Evolutionary conservation across 1,140 invertebrate species (phyloP), one percentile per base, ranked within the genome.

Genomic region (Brachystomella parvula): DNA sequence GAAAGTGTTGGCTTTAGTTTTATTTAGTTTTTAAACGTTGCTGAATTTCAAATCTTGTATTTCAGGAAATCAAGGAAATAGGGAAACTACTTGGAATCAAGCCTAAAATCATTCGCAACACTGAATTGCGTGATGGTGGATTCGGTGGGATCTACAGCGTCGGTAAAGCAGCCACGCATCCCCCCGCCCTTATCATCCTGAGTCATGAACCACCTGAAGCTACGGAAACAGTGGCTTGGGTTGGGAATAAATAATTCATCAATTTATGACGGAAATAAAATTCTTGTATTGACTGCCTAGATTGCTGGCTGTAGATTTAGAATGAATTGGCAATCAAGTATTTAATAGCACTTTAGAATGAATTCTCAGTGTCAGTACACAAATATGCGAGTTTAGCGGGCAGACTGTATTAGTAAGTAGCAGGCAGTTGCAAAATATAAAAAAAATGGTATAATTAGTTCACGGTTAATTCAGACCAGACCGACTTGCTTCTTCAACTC

Each of bases 71-170:
- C 0, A 77, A 81, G 72, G 75, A 78, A 66, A 82, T 92, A 57
- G 87, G 81, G 17, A 77, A 81, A 21, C 78, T 84, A 31, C 76
- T 92, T 21, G 82, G 83, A 28, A 82, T 90, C 24, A 78, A 78
- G 59, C 84, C 87, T 0, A 78, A 79, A 17, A 80, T 93, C 1
- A 90, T 93, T 69, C 81, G 84, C 49, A 90, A 89, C 15, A 84
- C 90, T 75, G 88, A 91, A 72, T 75, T 93, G 31, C 77, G 81
- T 2, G 80, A 83, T 39, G 82, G 82, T 65, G 90, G 90, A 33
- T 86, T 93, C 78, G 89, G 89, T 67, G 90, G 92, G 26, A 85
- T 95, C 33, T 94, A 92, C 79, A 86, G 88, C 63, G 92, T 96
- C 26, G 92, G 90, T 39, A 89, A 88, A 78, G 89, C 88, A 2